Conservation (phyloP, 1,140 invertebrate species). For the Gonioctena quinquepunctata region DNA sequence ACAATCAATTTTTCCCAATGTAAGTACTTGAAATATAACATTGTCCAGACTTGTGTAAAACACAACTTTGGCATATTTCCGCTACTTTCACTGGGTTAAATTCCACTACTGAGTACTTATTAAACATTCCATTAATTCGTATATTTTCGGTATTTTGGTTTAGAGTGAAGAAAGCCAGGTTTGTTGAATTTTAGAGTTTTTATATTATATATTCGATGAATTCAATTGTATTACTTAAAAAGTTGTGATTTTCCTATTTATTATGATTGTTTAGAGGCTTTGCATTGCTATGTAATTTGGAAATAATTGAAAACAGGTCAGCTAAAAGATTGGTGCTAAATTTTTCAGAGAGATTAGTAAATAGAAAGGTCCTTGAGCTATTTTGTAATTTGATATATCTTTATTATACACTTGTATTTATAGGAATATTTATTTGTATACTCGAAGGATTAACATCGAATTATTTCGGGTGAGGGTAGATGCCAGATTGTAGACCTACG, state of each 20-base stretch:
- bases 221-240: background rate
- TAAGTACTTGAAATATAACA: background rate
- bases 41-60: background rate
- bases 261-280: background rate
- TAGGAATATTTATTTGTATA: background rate
- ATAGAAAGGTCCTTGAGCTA: background rate
- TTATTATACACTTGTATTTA: background rate
- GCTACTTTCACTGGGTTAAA: background rate
- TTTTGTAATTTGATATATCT: background rate
- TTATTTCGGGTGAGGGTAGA: background rate
- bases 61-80: background rate
- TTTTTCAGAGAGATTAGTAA: background rate
- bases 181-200: conserved; percentile 1
- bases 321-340: background rate
- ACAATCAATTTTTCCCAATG: background rate
- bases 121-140: background rate
- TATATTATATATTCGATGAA: background rate
- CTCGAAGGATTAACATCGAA: background rate
- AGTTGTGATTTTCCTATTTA: background rate
- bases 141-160: background rate
- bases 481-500: no score
- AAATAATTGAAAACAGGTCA: background rate
- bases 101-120: background rate
- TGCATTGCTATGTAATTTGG: background rate
- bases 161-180: background rate